Evolutionary conservation across 1,140 invertebrate species (phyloP), one percentile per base, ranked within the genome.

Genomic region (Drosophila willistoni): DNA sequence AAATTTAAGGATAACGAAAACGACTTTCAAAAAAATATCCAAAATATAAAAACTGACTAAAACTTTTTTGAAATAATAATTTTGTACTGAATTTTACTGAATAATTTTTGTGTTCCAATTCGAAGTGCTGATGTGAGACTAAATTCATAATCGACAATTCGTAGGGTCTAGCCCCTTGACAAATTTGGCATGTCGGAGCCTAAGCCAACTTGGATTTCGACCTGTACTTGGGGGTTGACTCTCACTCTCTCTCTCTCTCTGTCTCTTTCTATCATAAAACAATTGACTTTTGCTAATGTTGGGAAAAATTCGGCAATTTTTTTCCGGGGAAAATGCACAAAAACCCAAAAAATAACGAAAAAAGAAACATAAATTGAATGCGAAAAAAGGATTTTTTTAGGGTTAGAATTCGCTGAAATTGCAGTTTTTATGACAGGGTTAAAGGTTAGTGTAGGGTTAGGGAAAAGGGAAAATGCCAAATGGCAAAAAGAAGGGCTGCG

Each of bases 331-430:
- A 77, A 71, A 65, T 66, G 64, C 55, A 66, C 19, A 70, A 73
- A 75, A 73, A 64, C 25, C 19, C n/a, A 14, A 39, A 39, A 22
- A 29, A 19, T 22, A 39, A 44, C 44, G 42, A 19, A 25, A 63
- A 62, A 13, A 14, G 7, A 66, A 57, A 61, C 29, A 64, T 61
- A 54, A 77, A 78, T 81, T 78, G 71, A 73, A 73, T 77, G 66
- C n/a, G 33, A 59, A 36, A 60, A 86, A 87, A 89, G 83, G 83
- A 87, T 39, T 87, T 86, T 79, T 69, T 61, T 67, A 64, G 70
- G 72, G 77, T 70, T 79, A 82, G 60, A 87, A 79, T 85, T 85
- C 82, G 65, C 44, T 66, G 82, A 85, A 87, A 82, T 87, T 76
- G 73, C 73, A 85, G 71, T 71, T 86, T 85, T 85, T 85, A 85